Conservation (phyloP, 2,113 vertebrate species). For the Anarrhichthys ocellatus region DNA sequence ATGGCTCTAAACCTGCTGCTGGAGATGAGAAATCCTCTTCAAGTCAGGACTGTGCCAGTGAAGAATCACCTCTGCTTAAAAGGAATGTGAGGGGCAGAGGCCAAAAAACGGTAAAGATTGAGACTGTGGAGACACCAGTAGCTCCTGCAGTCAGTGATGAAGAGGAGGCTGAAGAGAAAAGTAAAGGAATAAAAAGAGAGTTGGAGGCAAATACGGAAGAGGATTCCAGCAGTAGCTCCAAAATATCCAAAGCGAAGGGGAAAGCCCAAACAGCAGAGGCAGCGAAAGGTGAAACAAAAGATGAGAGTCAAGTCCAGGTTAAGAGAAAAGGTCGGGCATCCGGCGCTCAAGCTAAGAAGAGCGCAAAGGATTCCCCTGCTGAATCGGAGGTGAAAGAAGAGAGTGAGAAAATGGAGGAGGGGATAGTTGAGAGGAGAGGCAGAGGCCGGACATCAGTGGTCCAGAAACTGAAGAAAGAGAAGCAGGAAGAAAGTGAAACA, state of each 20-base stretch:
- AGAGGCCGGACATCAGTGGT: slow-evolving; percentile 29
- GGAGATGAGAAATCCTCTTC: slow-evolving; percentile 20
- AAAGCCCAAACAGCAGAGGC: slow-evolving; percentile 1
- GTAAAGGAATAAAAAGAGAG: slow-evolving; percentile 53
- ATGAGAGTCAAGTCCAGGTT: slow-evolving; percentile 35
- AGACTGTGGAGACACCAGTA: slow-evolving; percentile 10
- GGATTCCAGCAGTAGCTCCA: slow-evolving; percentile 20
- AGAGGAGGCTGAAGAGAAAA: slow-evolving; percentile 18
- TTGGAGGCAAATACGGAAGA: slow-evolving; percentile 23
- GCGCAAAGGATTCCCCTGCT: not conserved
- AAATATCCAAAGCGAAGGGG: slow-evolving; percentile 10
- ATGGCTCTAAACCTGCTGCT: slow-evolving; percentile 7
- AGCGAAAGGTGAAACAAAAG: slow-evolving; percentile 9
- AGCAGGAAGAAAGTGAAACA: slow-evolving; percentile 17
- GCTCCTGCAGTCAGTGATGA: slow-evolving; percentile 4
- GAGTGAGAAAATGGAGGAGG: slow-evolving; percentile 6
- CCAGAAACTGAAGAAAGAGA: slow-evolving; percentile 42
- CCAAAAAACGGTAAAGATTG: slow-evolving; percentile 34
- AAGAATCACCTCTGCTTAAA: slow-evolving; percentile 20
- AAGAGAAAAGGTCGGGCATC: slow-evolving; percentile 55
- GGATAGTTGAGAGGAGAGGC: slow-evolving; percentile 32
- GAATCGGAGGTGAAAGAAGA: slow-evolving; percentile 19
- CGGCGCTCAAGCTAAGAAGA: slow-evolving; percentile 25
- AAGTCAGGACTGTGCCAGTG: slow-evolving; percentile 6
- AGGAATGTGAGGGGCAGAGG: slow-evolving; percentile 44